These are phyloP conservation scores for Chrysolina haemoptera DNA, from an alignment of 2,888 invertebrate species.

Conservation along the genomic window DNA sequence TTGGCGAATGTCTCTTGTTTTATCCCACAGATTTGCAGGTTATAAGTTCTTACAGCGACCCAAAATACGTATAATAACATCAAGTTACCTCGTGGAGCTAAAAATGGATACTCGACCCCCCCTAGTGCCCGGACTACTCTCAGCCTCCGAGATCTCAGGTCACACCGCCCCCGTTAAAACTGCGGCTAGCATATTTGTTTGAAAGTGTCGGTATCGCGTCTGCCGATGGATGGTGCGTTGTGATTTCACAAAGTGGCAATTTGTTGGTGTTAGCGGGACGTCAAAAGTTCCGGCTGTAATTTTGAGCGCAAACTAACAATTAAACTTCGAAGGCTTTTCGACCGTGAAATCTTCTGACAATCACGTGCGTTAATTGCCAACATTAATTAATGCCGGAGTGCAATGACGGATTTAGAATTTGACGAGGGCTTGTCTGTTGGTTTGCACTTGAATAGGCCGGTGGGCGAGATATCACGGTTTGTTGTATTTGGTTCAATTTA, in stretches of 20 bases:
- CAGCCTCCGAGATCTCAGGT: no score
- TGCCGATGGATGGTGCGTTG: not conserved
- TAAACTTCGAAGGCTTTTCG: conserved; percentile 12
- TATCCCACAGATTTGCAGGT: no score
- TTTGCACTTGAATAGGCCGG: not conserved
- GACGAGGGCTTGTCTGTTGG: not conserved
- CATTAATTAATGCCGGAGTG: not conserved
- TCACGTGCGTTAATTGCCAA: conserved; percentile 5
- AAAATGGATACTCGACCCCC: no score
- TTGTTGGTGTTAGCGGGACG: conserved; percentile 5
- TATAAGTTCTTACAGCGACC: no score
- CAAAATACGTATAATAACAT: no score
- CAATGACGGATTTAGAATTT: conserved; percentile 1
- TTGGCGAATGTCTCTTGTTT: no score
- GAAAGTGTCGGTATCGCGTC: not conserved
- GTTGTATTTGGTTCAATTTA: no score
- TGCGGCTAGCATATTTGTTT: not conserved
- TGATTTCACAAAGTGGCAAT: conserved; percentile 8
- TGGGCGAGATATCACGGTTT: no score
- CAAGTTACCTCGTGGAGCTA: no score
- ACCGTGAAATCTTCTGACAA: conserved; percentile 8
- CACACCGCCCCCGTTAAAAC: not conserved
- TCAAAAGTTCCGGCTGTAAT: not conserved
- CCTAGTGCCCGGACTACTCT: no score
- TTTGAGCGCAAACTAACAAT: conserved; percentile 1